A percentile compares a stretch with the other conserved stretches of the same genome.
phyloP scores from a whole-genome alignment of 2,888 invertebrate genomes.

The Daptonema setosum region DNA sequence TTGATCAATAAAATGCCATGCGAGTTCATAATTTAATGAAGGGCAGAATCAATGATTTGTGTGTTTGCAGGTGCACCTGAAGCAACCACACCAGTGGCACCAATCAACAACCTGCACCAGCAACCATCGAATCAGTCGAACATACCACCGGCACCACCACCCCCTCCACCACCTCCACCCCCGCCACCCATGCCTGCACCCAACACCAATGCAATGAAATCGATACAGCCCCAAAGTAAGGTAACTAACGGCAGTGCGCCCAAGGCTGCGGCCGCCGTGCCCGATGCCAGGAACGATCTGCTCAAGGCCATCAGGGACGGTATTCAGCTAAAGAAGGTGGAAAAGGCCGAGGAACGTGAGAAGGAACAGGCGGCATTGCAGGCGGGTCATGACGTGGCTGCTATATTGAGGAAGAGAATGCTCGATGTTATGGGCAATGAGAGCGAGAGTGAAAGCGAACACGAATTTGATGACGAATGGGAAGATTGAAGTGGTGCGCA shows the following conservation, averaged over 20 bases:
- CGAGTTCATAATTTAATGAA: too few relatives aligned
- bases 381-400: constrained; percentile 21
- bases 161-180: constrained; percentile 14
- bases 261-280: neutral
- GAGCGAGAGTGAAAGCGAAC: constrained; percentile 5
- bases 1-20: too few relatives aligned
- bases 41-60: too few relatives aligned
- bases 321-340: constrained; percentile 18
- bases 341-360: constrained; percentile 16
- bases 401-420: constrained; percentile 22
- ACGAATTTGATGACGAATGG: constrained; percentile 15
- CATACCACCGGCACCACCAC: constrained; percentile 11
- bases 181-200: constrained; percentile 11
- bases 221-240: neutral
- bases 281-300: constrained; percentile 11
- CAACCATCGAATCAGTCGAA: too few relatives aligned
- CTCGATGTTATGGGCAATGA: constrained; percentile 16
- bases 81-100: too few relatives aligned
- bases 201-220: constrained; percentile 7
- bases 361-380: constrained; percentile 13
- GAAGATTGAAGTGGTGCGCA: constrained; percentile 11
- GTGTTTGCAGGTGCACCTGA: too few relatives aligned
- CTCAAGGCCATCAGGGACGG: constrained; percentile 22
- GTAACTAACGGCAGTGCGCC: neutral
- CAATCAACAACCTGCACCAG: too few relatives aligned